Conservation (phyloP, 2,797 vertebrate genomes). For the Sebastes minor region DNA sequence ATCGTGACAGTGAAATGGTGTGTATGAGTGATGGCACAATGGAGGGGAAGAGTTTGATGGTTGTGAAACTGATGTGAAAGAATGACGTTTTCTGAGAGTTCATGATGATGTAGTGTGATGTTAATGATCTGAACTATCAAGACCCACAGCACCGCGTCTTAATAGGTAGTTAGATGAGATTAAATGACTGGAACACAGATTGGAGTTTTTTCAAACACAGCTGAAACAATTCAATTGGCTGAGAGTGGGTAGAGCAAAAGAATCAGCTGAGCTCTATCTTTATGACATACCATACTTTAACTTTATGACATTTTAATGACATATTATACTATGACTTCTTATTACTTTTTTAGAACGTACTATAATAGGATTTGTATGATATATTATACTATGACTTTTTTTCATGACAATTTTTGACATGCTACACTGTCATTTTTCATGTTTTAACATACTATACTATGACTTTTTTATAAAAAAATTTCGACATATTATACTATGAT, state of each 20-base stretch:
- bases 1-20: background rate
- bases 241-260: conserved; percentile 19
- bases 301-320: too few species aligned
- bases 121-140: conserved; percentile 8
- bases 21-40: background rate
- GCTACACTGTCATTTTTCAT: too few species aligned
- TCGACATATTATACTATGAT: too few species aligned
- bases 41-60: background rate
- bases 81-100: background rate
- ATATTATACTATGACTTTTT: too few species aligned
- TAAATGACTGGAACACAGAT: conserved; percentile 30
- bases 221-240: conserved; percentile 38
- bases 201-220: conserved; percentile 8
- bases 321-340: too few species aligned
- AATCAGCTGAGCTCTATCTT: background rate
- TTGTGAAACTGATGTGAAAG: background rate
- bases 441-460: too few species aligned
- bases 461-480: too few species aligned
- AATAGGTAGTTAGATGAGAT: conserved; percentile 36
- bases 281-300: too few species aligned
- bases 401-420: too few species aligned
- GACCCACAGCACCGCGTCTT: background rate
- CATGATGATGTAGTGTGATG: conserved; percentile 15
- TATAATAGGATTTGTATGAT: too few species aligned
- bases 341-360: too few species aligned